phyloP scores from a whole-genome alignment of 2,113 vertebrate genomes.

The Tiliqua scincoides region DNA sequence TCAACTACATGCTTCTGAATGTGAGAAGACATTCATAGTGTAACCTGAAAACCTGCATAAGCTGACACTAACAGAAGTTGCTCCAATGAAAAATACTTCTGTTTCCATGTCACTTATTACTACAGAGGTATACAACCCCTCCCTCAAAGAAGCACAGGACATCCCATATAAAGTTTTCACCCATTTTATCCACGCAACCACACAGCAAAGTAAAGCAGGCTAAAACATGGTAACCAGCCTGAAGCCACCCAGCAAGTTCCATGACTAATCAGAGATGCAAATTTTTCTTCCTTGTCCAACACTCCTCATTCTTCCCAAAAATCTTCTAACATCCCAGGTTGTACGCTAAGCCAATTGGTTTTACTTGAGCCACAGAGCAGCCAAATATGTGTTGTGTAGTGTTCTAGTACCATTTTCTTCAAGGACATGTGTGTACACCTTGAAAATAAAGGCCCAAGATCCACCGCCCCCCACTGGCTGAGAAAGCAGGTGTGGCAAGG shows the following conservation, averaged over 20 bases:
- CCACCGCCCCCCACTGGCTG: background rate
- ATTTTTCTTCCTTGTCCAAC: background rate
- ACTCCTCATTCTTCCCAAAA: background rate
- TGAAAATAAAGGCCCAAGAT: background rate
- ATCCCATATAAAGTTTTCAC: background rate
- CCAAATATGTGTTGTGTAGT: background rate
- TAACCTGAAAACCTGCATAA: background rate
- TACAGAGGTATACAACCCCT: background rate
- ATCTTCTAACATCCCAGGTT: background rate
- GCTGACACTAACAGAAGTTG: background rate
- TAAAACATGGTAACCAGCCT: background rate
- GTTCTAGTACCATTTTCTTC: background rate
- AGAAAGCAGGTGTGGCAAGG: background rate
- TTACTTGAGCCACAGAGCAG: background rate
- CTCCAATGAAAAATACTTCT: background rate
- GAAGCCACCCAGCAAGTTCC: too few relatives aligned
- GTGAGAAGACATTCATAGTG: too few relatives aligned
- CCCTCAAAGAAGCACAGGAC: background rate
- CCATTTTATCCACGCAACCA: background rate
- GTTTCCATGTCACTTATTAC: background rate
- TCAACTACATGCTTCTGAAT: background rate
- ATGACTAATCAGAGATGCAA: background rate
- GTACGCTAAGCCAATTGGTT: background rate
- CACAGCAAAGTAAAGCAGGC: background rate
- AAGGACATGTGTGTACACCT: background rate